Base-by-base conservation (phyloP, 2,888 invertebrate genomes). In the Nebria salina region DNA sequence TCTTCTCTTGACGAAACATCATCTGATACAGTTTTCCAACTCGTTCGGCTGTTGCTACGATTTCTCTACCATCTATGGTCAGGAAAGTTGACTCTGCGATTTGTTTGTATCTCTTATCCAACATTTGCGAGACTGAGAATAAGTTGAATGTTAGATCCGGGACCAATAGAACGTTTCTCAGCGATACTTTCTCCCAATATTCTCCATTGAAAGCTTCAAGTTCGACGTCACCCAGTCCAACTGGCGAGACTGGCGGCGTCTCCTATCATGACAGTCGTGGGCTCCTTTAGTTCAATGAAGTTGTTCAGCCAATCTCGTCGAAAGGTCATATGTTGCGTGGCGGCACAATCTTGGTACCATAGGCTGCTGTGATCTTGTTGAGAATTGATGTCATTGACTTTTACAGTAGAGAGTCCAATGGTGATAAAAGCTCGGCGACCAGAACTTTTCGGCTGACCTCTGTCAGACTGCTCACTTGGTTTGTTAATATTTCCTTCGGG, bases 81-180 rank as follows among this genome's bases (percentile, higher is more conserved):
- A 8, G 6, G 1, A 43, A 43, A 9, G 7, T 25, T 43, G 83
- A 81, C 77, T 83, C 76, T 4, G 84, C 84, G 41, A 72, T 83
- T 42, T 85, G 84, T 2, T 75, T 76, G 77, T 84, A 86, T 13
- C 85, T 83, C 82, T 85, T 85, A 75, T 85, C 85, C 1, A 86
- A 64, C 20, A 83, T 83, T 82, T 83, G 79, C 8, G 83, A 81
- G 3, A 85, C 84, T 72, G 85, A 86, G 41, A 85, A 86, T 65
- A 85, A 72, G 75, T 86, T 86, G 72, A 83, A 83, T 7, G 82
- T 84, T 54, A 84, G 64, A 11, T 84, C 75, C 66, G 84, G 84
- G 5, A 84, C 83, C 64, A 83, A 83, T 34, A 83, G 77, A 5
- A 84, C 84, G 72, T 83, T 70, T 26, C 76, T 80, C 65, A 83